Conservation (phyloP, 2,797 vertebrate species). For the Heterohyrax brucei region DNA sequence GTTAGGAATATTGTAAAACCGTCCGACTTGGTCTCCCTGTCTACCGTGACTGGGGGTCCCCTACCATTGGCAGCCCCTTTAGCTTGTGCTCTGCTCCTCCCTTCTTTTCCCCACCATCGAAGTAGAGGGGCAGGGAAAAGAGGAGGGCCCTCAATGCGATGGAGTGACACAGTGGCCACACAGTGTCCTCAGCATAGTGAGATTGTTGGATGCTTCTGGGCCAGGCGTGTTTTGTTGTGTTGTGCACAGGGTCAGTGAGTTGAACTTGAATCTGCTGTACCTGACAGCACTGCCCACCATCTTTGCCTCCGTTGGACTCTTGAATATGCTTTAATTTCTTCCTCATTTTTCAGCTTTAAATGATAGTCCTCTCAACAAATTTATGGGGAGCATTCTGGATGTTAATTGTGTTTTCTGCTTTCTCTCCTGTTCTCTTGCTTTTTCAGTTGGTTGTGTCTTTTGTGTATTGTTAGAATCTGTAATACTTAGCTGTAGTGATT, state of each 20-base stretch:
- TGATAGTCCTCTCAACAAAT: background rate
- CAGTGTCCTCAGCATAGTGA: too few relatives aligned
- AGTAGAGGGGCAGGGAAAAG: too few relatives aligned
- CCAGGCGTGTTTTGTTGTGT: too few relatives aligned
- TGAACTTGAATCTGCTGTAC: too few relatives aligned
- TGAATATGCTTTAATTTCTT: background rate
- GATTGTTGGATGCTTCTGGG: too few relatives aligned
- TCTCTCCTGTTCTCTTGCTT: background rate
- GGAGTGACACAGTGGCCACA: too few relatives aligned
- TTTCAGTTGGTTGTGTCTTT: background rate
- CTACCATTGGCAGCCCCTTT: background rate
- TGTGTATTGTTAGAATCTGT: background rate
- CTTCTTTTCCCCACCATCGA: background rate
- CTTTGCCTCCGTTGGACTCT: background rate
- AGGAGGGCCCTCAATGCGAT: too few relatives aligned
- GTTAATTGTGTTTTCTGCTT: background rate
- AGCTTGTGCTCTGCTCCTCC: background rate
- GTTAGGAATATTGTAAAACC: background rate
- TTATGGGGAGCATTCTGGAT: background rate
- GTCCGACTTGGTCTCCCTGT: background rate
- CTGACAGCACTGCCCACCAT: too few relatives aligned
- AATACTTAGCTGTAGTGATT: background rate
- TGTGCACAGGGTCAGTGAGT: too few relatives aligned
- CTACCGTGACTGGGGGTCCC: background rate
- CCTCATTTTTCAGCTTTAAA: background rate